These are phyloP conservation scores for Galbula dea DNA, from an alignment of 2,113 vertebrate species.

Conservation along the genomic window DNA sequence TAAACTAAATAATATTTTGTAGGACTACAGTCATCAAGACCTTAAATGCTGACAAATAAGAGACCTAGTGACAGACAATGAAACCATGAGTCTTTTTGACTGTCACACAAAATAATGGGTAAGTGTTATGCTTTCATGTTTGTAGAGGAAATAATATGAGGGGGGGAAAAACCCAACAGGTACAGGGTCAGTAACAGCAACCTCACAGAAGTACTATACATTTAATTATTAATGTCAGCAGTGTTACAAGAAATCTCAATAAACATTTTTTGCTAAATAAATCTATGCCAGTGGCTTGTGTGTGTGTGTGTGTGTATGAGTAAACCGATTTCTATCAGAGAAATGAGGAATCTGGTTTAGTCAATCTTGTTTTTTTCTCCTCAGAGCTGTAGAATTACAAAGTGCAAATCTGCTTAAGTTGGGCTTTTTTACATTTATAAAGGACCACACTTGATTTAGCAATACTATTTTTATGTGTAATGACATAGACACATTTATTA, in stretches of 20 bases:
- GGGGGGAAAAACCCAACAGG: conserved; percentile 7
- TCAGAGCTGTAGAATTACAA: conserved; percentile 30
- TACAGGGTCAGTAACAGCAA: conserved; percentile 59
- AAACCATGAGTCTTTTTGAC: conserved; percentile 55
- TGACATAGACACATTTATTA: conserved; percentile 73
- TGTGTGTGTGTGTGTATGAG: not conserved
- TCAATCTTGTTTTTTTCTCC: conserved; percentile 7
- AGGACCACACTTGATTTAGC: conserved; percentile 73
- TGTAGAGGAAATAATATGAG: conserved; percentile 18
- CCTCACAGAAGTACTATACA: conserved; percentile 53
- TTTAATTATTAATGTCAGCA: conserved; percentile 42
- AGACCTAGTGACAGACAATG: not conserved
- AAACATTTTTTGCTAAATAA: conserved; percentile 64
- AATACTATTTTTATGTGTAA: conserved; percentile 71
- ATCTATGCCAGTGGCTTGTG: conserved; percentile 67
- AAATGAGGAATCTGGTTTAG: conserved; percentile 32
- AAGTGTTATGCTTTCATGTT: conserved; percentile 45
- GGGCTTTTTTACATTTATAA: conserved; percentile 61
- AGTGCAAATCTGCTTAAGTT: conserved; percentile 62
- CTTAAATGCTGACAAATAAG: conserved; percentile 37
- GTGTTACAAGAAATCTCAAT: conserved; percentile 54
- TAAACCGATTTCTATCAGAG: conserved; percentile 45
- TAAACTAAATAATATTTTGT: not conserved
- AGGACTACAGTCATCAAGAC: not conserved
- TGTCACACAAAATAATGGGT: conserved; percentile 59